Conservation (phyloP, 2,888 invertebrate species). For the Tuberolachnus salignus region DNA sequence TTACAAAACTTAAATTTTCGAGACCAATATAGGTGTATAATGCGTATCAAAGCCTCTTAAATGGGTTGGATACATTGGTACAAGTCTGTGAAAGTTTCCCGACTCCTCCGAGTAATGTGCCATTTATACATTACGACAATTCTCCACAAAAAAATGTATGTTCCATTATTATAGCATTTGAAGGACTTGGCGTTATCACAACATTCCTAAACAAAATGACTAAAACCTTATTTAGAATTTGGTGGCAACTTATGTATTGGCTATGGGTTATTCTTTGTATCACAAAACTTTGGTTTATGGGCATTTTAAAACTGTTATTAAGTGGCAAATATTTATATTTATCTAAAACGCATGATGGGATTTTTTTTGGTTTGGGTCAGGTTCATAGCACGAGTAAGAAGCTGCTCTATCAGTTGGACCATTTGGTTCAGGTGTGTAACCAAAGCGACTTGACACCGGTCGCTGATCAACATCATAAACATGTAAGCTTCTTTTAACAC, state of each 20-base stretch:
- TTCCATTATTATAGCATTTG: conserved; percentile 36
- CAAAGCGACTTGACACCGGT: conserved; percentile 69
- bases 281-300: conserved; percentile 46
- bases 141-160: conserved; percentile 52
- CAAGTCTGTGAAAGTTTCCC: conserved; percentile 71
- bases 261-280: conserved; percentile 44
- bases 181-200: conserved; percentile 5
- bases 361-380: conserved; percentile 64
- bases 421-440: conserved; percentile 94
- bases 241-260: conserved; percentile 41
- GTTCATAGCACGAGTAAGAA: conserved; percentile 96
- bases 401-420: conserved; percentile 91
- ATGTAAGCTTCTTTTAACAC: conserved; percentile 67
- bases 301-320: conserved; percentile 27
- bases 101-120: conserved; percentile 59
- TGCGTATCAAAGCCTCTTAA: conserved; percentile 71
- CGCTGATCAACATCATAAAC: conserved; percentile 70
- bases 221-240: conserved; percentile 19
- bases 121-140: conserved; percentile 59
- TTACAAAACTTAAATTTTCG: conserved; percentile 37
- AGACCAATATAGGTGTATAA: conserved; percentile 68
- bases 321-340: conserved; percentile 7
- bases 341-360: conserved; percentile 49
- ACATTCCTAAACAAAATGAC: conserved; percentile 6
- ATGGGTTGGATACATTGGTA: conserved; percentile 71